Conservation (phyloP, 2,797 vertebrate genomes). For the Oryzias dopingdopingensis region DNA sequence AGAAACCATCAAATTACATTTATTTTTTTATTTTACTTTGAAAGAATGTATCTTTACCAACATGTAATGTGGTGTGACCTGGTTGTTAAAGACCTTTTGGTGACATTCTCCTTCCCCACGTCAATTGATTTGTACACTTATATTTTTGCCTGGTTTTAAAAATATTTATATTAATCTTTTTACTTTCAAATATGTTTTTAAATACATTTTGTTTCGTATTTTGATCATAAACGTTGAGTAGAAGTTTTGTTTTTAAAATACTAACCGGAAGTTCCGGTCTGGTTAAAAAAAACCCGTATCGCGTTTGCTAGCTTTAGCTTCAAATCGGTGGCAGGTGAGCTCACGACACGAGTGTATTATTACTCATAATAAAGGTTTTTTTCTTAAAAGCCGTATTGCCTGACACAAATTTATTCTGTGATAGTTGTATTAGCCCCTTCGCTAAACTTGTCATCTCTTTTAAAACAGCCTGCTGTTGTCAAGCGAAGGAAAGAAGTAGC, state of each 20-base stretch:
- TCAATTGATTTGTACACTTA: too few relatives aligned
- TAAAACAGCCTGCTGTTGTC: conserved; percentile 4
- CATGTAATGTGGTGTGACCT: too few relatives aligned
- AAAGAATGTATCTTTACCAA: too few relatives aligned
- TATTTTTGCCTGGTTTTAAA: too few relatives aligned
- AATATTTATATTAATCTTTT: neutral
- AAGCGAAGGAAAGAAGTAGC: conserved; percentile 3
- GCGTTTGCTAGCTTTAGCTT: conserved; percentile 34
- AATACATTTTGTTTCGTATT: neutral
- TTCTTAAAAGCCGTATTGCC: too few relatives aligned
- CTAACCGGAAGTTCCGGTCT: conserved; percentile 24
- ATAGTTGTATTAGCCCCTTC: too few relatives aligned
- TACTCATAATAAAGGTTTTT: neutral
- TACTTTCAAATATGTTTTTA: neutral
- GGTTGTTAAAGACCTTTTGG: too few relatives aligned
- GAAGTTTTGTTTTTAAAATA: conserved; percentile 33
- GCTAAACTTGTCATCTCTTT: conserved; percentile 17
- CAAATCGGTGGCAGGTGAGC: conserved; percentile 11
- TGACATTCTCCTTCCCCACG: too few relatives aligned
- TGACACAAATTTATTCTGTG: too few relatives aligned
- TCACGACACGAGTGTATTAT: neutral
- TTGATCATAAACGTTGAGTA: neutral
- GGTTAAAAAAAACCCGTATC: neutral
- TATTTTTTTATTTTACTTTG: too few relatives aligned
- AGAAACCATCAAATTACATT: too few relatives aligned